These are phyloP conservation scores for Sesia apiformis DNA, from an alignment of 2,888 invertebrate species.

Conservation along the genomic window DNA sequence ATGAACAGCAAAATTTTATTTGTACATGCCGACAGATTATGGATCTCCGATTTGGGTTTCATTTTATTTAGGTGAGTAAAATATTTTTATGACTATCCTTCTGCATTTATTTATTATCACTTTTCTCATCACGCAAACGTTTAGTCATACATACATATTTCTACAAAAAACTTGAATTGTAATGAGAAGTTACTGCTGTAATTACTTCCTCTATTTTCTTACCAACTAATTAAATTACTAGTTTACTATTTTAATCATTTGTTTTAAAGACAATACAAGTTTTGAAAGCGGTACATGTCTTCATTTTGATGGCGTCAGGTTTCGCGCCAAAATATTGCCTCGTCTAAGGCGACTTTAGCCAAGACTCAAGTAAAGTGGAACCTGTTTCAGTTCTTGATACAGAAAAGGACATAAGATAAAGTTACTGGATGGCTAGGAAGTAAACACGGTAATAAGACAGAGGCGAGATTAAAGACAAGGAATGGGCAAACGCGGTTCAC, in stretches of 20 bases:
- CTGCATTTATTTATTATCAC: too few relatives aligned
- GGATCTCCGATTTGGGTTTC: background rate
- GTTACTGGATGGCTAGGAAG: constrained; percentile 37
- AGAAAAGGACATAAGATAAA: background rate
- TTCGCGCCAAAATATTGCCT: background rate
- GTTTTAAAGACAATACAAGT: too few relatives aligned
- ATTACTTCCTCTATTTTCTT: too few relatives aligned
- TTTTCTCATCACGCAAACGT: too few relatives aligned
- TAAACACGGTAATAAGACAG: constrained; percentile 33
- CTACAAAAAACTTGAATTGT: too few relatives aligned
- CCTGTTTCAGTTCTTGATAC: constrained; percentile 3
- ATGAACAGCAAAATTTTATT: background rate
- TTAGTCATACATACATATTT: too few relatives aligned
- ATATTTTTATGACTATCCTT: too few relatives aligned
- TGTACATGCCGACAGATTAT: background rate
- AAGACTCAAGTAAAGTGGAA: background rate
- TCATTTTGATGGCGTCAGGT: background rate
- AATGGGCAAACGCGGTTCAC: constrained; percentile 47
- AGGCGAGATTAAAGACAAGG: constrained; percentile 42
- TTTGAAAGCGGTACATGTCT: too few relatives aligned
- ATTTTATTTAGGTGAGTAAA: background rate
- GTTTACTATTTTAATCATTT: too few relatives aligned
- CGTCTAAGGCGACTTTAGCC: background rate
- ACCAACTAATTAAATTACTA: too few relatives aligned
- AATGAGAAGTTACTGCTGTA: too few relatives aligned